A percentile compares a stretch with the other conserved stretches of the same genome.
Evolutionary conservation across 2,113 vertebrate species (phyloP).

Genomic region (Piaya cayana): DNA sequence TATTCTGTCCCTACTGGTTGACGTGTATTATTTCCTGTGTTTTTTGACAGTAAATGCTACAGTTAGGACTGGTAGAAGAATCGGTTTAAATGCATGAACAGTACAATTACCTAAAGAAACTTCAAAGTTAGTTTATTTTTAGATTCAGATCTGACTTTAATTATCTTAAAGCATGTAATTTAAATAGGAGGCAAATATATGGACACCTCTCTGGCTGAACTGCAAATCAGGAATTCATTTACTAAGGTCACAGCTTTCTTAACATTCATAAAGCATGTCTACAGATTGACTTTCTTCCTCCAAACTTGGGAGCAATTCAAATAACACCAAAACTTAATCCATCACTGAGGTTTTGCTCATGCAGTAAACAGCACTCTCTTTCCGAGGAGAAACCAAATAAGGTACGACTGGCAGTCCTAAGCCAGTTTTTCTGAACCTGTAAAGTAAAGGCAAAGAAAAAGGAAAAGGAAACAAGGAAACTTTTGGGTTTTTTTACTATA

Average conservation of each 20-base stretch:
- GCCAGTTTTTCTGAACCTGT: not conserved
- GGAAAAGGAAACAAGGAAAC: not conserved
- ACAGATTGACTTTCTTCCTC: not conserved
- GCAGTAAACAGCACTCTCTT: not conserved
- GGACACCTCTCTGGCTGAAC: not conserved
- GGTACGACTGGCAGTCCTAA: not conserved
- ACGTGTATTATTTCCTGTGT: not conserved
- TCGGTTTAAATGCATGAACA: not conserved
- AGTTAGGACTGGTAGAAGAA: not conserved
- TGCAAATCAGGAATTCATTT: not conserved
- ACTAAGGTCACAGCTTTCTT: constrained; percentile 26
- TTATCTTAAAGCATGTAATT: not conserved
- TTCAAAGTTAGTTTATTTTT: not conserved
- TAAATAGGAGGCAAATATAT: not conserved
- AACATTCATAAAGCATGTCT: constrained; percentile 5
- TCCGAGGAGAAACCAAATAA: constrained; percentile 23
- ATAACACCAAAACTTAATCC: constrained; percentile 22
- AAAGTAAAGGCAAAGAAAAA: not conserved
- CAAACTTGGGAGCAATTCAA: not conserved
- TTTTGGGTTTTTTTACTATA: not conserved
- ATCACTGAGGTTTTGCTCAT: not conserved
- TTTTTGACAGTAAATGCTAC: not conserved
- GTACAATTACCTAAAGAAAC: not conserved
- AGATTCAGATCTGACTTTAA: constrained; percentile 5
- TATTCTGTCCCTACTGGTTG: not conserved